phyloP scores from a whole-genome alignment of 2,113 vertebrate genomes.

The Bufo gargarizans region DNA sequence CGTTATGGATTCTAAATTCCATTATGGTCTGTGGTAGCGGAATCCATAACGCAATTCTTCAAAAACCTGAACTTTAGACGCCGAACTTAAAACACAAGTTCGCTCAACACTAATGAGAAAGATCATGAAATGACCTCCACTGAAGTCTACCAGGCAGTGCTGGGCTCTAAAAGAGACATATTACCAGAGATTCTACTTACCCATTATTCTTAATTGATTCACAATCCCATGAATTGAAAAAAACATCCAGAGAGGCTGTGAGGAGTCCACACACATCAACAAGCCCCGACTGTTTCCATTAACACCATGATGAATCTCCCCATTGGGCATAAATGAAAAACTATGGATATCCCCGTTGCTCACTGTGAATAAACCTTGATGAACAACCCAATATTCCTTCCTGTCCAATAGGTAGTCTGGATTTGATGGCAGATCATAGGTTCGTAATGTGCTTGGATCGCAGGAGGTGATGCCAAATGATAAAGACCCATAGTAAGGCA shows the following conservation, averaged over 20 bases:
- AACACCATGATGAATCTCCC: slow-evolving; percentile 91
- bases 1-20: too few species aligned
- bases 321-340: slow-evolving; percentile 86
- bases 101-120: too few species aligned
- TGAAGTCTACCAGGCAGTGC: too few species aligned
- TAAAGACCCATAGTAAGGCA: slow-evolving; percentile 88
- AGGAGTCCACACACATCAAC: slow-evolving; percentile 93
- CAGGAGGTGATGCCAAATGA: slow-evolving; percentile 95
- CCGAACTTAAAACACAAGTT: too few species aligned
- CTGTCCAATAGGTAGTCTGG: slow-evolving; percentile 93
- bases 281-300: slow-evolving; percentile 87
- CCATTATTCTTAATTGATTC: slow-evolving; percentile 89
- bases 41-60: too few species aligned
- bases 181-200: slow-evolving; percentile 66
- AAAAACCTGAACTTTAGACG: too few species aligned
- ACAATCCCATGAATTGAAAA: slow-evolving; percentile 91
- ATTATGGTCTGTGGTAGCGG: too few species aligned
- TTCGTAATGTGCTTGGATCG: slow-evolving; percentile 88
- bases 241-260: slow-evolving; percentile 94
- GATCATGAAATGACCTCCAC: too few species aligned
- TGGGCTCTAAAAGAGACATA: neutral
- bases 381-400: slow-evolving; percentile 98
- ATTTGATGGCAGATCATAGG: slow-evolving; percentile 89
- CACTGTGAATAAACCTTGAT: slow-evolving; percentile 84
- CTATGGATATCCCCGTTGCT: slow-evolving; percentile 89